A percentile compares a stretch with the other conserved stretches of the same genome.
Conservation (phyloP, 2,888 invertebrate genomes). For the Cryptophagus acutangulus region DNA sequence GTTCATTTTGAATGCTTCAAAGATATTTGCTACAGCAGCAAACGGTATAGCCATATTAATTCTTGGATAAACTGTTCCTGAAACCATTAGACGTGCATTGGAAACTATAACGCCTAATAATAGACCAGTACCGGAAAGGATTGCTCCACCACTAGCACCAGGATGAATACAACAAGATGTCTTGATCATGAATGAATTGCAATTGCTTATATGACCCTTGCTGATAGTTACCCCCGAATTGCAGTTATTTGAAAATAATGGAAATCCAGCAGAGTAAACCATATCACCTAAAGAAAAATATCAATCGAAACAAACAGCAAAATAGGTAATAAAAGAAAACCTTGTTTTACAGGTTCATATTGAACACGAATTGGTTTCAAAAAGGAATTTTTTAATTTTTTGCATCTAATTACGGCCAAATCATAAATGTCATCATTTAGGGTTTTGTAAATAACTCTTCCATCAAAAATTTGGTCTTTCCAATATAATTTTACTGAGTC, state of each 20-base stretch:
- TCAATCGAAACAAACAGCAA: background rate
- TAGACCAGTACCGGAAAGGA: constrained; percentile 49
- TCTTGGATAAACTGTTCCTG: constrained; percentile 53
- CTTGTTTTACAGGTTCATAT: background rate
- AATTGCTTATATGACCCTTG: constrained; percentile 54
- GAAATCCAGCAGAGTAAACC: constrained; percentile 57
- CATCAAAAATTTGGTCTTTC: constrained; percentile 27
- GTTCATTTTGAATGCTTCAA: too few relatives aligned
- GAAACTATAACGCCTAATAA: constrained; percentile 57
- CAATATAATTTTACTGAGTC: constrained; percentile 11
- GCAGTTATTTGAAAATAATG: constrained; percentile 51
- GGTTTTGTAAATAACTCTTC: constrained; percentile 51
- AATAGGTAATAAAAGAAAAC: too few relatives aligned
- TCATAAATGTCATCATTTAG: constrained; percentile 49
- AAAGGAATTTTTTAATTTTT: background rate
- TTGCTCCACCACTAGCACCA: constrained; percentile 61
- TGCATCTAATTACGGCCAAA: constrained; percentile 44
- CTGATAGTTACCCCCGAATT: constrained; percentile 52
- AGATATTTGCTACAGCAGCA: constrained; percentile 12
- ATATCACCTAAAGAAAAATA: constrained; percentile 47
- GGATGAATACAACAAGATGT: constrained; percentile 61
- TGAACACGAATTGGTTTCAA: background rate
- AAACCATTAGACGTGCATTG: constrained; percentile 48
- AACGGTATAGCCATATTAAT: constrained; percentile 60
- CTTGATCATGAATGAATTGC: constrained; percentile 54